Base-by-base conservation (phyloP, 1,140 invertebrate species). In the Conus betulinus region DNA sequence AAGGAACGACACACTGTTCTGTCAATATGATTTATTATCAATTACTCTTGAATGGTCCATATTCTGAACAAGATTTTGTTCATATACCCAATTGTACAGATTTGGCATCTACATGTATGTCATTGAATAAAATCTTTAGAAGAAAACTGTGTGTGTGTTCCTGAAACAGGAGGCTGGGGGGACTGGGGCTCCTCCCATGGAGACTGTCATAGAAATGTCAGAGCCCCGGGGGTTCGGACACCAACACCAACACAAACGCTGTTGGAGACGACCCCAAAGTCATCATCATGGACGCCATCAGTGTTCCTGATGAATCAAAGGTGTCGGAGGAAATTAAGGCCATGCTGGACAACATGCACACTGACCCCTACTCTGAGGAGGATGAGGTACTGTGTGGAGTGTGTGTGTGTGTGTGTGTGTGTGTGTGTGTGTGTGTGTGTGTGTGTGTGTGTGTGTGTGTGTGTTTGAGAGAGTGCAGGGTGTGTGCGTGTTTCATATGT, bases 291-390 rank as follows among this genome's bases (percentile, higher is more conserved):
- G 90, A 93, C 27, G 91, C 90, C 20, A 90, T 93, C 25, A 93
- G 92, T 91, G 90, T 93, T 15, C 82, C 90, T 20, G 91, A 92
- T 87, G 81, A 85, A 15, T 89, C 89, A 7, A 84, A 91, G 52
- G 51, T 78, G 71, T 85, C 89, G 39, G 57, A 84, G 71, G 93
- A 92, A 83, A 85, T 91, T 71, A 90, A 91, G 67, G 89, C 85
- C 39, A 79, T 94, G 39, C 51, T 93, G 67, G 91, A 91, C 63
- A 90, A 93, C 87, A 89, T 92, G 25, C 91, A 92, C 76, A 92
- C 90, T 89, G 94, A 95, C 88, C 93, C 93, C 7, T 95, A 93
- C 88, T 91, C 93, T 93, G 94, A 94, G 85, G n/a, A n/a, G n/a
- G 93, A 95, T 93, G 91, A 94, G 93, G 94, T 95, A 89, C 10